Percentiles rank a stretch among this genome's conserved stretches.
These are phyloP conservation scores for Drosophila fulvimacula DNA, from an alignment of 2,888 invertebrate genomes.

Conservation along the genomic window DNA sequence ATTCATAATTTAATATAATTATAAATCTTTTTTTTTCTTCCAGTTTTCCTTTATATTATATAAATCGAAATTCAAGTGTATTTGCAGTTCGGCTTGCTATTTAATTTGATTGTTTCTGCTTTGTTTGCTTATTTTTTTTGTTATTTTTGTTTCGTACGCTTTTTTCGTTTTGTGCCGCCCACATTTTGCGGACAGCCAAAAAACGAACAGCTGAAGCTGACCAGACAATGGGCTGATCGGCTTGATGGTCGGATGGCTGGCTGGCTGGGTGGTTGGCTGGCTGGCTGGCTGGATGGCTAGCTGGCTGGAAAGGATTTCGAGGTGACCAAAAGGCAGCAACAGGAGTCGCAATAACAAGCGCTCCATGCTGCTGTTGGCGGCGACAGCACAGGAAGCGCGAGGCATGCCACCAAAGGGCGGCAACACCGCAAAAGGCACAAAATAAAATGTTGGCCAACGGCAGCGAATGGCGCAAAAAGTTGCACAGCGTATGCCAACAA, in stretches of 20 bases:
- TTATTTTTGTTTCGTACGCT: not conserved
- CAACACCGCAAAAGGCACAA: conserved; percentile 36
- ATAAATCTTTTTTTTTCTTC: not conserved
- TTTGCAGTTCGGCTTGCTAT: conserved; percentile 8
- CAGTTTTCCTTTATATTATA: no score
- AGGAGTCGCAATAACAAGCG: conserved; percentile 67
- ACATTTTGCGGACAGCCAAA: conserved; percentile 64
- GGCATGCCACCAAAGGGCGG: conserved; percentile 30
- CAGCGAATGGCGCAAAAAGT: conserved; percentile 48
- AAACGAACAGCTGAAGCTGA: conserved; percentile 38
- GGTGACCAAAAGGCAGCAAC: conserved; percentile 66
- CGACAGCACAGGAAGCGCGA: conserved; percentile 32
- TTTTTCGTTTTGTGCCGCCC: conserved; percentile 22
- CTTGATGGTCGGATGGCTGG: conserved; percentile 19
- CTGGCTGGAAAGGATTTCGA: conserved; percentile 65
- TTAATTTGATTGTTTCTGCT: not conserved
- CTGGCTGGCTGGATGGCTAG: conserved; percentile 7
- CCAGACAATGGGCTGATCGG: conserved; percentile 62
- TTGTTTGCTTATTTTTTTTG: not conserved
- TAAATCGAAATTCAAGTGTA: conserved; percentile 3
- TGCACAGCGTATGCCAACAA: conserved; percentile 75
- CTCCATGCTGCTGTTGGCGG: conserved; percentile 15
- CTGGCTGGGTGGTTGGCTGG: conserved; percentile 18
- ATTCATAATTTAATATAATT: no score
- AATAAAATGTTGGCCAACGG: conserved; percentile 47